Percentiles rank a stretch among this genome's conserved stretches.
phyloP scores from a whole-genome alignment of 2,113 vertebrate genomes.

The Podarcis cretensis region DNA sequence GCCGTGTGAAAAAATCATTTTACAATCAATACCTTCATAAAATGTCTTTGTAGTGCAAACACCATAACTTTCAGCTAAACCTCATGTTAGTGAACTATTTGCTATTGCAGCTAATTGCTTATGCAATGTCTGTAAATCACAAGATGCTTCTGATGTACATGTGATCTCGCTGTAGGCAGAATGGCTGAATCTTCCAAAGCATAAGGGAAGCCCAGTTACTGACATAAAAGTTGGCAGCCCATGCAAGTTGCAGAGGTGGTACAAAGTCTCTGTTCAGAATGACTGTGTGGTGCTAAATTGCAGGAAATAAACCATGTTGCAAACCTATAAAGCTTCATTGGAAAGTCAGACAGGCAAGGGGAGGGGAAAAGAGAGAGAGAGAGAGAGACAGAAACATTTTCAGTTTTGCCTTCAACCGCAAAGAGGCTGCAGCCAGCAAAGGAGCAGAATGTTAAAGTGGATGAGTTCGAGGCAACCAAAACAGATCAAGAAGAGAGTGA shows the following conservation, averaged over 20 bases:
- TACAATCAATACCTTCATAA: neutral
- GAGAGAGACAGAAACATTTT: neutral
- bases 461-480: slow-evolving; percentile 54
- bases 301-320: slow-evolving; percentile 36
- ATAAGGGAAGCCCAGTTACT: neutral
- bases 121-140: slow-evolving; percentile 52
- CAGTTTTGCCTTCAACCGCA: slow-evolving; percentile 39
- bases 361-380: neutral
- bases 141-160: slow-evolving; percentile 47
- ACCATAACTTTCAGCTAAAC: neutral
- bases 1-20: slow-evolving; percentile 28
- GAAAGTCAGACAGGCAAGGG: neutral
- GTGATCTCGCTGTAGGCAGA: slow-evolving; percentile 33
- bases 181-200: slow-evolving; percentile 26
- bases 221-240: slow-evolving; percentile 30
- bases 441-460: slow-evolving; percentile 64
- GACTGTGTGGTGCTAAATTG: neutral
- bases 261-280: slow-evolving; percentile 39
- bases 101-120: slow-evolving; percentile 28
- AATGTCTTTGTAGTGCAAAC: neutral
- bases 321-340: slow-evolving; percentile 27
- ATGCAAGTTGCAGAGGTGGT: slow-evolving; percentile 1
- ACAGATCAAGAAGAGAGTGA: slow-evolving; percentile 61
- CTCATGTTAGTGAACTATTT: neutral
- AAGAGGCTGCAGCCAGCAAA: slow-evolving; percentile 55